These are phyloP conservation scores for Eulithis prunata DNA, from an alignment of 2,888 invertebrate genomes.

Conservation along the genomic window DNA sequence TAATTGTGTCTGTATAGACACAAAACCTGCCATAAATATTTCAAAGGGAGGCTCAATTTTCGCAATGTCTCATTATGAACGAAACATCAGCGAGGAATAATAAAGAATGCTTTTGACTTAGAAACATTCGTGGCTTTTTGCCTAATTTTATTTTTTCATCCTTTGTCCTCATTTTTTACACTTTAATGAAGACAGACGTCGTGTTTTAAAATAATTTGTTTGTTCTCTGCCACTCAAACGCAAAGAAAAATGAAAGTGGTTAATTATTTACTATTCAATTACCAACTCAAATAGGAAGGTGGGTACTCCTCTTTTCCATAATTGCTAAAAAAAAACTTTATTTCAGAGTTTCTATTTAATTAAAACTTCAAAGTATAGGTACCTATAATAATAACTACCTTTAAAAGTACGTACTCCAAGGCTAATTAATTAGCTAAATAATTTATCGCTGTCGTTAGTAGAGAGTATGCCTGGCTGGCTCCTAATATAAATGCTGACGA, in stretches of 20 bases:
- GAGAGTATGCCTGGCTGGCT: slow-evolving; percentile 4
- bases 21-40: slow-evolving; percentile 15
- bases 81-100: slow-evolving; percentile 30
- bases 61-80: slow-evolving; percentile 28
- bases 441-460: slow-evolving; percentile 1
- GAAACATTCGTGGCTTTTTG: slow-evolving; percentile 31
- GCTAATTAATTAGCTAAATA: slow-evolving; percentile 3
- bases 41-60: slow-evolving; percentile 28
- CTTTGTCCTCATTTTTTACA: slow-evolving; percentile 26
- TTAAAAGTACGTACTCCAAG: neutral
- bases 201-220: slow-evolving; percentile 20
- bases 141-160: slow-evolving; percentile 32
- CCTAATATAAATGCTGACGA: slow-evolving; percentile 6
- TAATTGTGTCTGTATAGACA: slow-evolving; percentile 10
- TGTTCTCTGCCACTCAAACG: slow-evolving; percentile 12
- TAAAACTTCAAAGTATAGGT: neutral
- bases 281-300: neutral
- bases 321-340: neutral
- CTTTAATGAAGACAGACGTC: slow-evolving; percentile 16
- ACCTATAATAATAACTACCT: no score
- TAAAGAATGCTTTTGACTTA: slow-evolving; percentile 35
- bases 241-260: slow-evolving; percentile 13
- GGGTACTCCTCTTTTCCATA: neutral
- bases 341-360: neutral
- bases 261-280: slow-evolving; percentile 3